Evolutionary conservation across 2,797 vertebrate species (phyloP).

Genomic region (Margarornis squamiger): DNA sequence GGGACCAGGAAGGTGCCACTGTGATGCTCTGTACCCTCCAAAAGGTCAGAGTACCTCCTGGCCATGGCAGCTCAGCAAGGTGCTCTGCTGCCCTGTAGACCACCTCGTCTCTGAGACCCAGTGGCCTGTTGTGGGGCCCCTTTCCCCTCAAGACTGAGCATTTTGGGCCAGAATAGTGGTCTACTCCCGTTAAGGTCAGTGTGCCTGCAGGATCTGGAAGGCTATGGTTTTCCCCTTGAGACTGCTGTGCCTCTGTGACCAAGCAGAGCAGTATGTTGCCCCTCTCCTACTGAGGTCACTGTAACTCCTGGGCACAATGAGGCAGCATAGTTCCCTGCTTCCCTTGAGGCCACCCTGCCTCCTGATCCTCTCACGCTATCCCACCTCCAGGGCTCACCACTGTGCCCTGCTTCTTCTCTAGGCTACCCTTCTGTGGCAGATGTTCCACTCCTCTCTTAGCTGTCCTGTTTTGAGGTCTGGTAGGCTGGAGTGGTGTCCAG

Average conservation of each 20-base stretch:
- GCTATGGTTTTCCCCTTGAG: not conserved
- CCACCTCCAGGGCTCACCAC: not conserved
- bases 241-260: not conserved
- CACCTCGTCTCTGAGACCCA: not conserved
- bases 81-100: not conserved
- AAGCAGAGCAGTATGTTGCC: not conserved
- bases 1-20: accelerated
- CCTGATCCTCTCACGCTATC: too few relatives aligned
- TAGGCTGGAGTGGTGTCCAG: not conserved
- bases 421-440: not conserved
- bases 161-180: not conserved
- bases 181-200: not conserved
- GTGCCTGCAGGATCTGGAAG: not conserved
- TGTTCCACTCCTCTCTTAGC: not conserved
- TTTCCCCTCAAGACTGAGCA: not conserved
- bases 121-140: not conserved
- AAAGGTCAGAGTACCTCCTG: not conserved
- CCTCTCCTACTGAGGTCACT: not conserved
- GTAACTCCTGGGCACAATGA: not conserved
- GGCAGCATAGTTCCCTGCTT: not conserved
- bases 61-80: not conserved
- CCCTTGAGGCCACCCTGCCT: not conserved
- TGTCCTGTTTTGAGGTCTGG: not conserved
- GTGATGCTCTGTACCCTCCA: not conserved
- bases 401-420: not conserved